phyloP scores from a whole-genome alignment of 2,797 vertebrate genomes.

The Telmatherina bonti region DNA sequence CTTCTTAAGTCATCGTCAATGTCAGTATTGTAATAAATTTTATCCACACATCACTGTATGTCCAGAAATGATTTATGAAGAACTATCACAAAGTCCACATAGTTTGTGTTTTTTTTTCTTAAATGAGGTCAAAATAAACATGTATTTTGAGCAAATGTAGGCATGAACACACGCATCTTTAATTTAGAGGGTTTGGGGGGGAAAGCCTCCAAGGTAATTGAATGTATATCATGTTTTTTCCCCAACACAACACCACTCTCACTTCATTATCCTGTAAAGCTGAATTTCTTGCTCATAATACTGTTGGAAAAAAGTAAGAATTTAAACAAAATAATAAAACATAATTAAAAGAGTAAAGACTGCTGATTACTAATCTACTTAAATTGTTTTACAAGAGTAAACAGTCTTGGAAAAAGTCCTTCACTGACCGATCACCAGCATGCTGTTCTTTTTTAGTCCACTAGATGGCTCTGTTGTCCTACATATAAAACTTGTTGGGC shows the following conservation, averaged over 20 bases:
- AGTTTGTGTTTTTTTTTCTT: background rate
- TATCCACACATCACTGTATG: slow-evolving; percentile 3
- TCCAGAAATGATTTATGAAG: slow-evolving; percentile 19
- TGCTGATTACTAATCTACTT: slow-evolving; percentile 45
- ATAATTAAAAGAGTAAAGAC: slow-evolving; percentile 43
- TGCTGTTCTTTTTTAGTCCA: slow-evolving; percentile 38
- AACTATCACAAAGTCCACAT: slow-evolving; percentile 14
- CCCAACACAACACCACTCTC: slow-evolving; percentile 1
- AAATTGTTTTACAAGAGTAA: slow-evolving; percentile 33
- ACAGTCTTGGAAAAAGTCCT: slow-evolving; percentile 45
- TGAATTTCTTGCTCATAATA: slow-evolving; percentile 29
- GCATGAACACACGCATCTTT: background rate
- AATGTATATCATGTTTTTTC: background rate
- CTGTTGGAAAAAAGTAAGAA: slow-evolving; percentile 20
- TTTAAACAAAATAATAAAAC: slow-evolving; percentile 34
- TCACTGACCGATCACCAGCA: slow-evolving; percentile 29
- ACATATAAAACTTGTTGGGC: slow-evolving; percentile 20
- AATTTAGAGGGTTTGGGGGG: background rate
- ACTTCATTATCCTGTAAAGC: background rate
- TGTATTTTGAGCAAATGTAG: slow-evolving; percentile 3
- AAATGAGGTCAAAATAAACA: slow-evolving; percentile 7
- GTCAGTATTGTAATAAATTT: slow-evolving; percentile 7
- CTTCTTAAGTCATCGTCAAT: slow-evolving; percentile 63
- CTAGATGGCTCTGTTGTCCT: slow-evolving; percentile 50
- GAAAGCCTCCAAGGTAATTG: background rate